Base-by-base conservation (phyloP, 2,888 invertebrate genomes). In the Cephus nigrinus region DNA sequence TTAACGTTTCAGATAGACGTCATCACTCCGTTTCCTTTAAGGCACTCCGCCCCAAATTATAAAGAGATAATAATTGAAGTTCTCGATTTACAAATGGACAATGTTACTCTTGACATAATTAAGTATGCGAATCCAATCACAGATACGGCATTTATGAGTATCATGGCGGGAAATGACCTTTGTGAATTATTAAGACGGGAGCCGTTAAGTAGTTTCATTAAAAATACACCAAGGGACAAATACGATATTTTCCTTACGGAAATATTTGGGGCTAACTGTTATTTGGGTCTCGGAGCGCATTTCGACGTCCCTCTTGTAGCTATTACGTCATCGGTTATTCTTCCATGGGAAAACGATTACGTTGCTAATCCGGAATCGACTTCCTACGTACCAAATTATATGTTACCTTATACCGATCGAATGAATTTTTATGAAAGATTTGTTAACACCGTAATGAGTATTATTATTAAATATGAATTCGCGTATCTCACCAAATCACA, bases 401-500 rank as follows among this genome's bases (percentile, higher is more conserved):
- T 80, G 11, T 36, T 77, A 5, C 77, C 77, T 12, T 79, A 69
- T 55, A 55, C 80, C 12, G 76, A 79, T 73, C 71, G 76, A n/a
- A 83, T 83, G 82, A 73, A 68, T 12, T 78, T 82, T 74, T 35
- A 31, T 4, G 77, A 83, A 71, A 78, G 82, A 71, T 11, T 82
- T 9, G 11, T 80, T 11, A 88, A 88, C 80, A 75, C 78, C 31
- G 30, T 75, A 12, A 30, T 30, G 0, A 71, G 23, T 12, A 36
- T 68, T 32, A 23, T n/a, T n/a, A 5, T 9, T 11, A 36, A n/a
- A 30, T 31, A 11, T 12, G 23, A 75, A 33, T 75, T 74, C 12
- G 40, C 32, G 23, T 78, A 75, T 33, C n/a, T 68, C 4, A 72
- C 72, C 11, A 55, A 55, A 34, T 35, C 2, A 1, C 90, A 90